A percentile compares a stretch with the other conserved stretches of the same genome.
Conservation (phyloP, 2,888 invertebrate species). For the Elegia similella region DNA sequence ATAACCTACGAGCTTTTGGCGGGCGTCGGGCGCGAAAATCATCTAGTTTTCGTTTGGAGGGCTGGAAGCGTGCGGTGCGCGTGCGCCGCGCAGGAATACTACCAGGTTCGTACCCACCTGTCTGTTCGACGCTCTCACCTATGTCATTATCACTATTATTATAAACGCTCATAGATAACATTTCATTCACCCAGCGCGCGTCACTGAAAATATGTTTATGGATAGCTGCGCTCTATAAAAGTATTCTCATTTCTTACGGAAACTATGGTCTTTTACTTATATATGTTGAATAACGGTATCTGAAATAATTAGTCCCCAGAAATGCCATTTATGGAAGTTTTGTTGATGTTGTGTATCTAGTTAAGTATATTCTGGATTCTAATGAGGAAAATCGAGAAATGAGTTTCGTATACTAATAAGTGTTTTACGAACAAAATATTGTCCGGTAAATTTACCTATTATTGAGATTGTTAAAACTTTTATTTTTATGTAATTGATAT, state of each 20-base stretch:
- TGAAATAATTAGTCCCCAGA: too few species aligned
- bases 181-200: constrained; percentile 42
- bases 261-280: too few species aligned
- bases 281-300: too few species aligned
- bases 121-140: constrained; percentile 32
- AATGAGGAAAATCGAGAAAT: too few species aligned
- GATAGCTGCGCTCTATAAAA: neutral
- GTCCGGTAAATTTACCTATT: neutral
- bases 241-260: too few species aligned
- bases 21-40: constrained; percentile 42
- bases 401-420: too few species aligned
- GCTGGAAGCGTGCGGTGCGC: constrained; percentile 70
- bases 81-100: constrained; percentile 59
- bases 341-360: too few species aligned
- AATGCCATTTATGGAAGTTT: too few species aligned
- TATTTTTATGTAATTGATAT: constrained; percentile 4
- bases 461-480: neutral
- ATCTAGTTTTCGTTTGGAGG: constrained; percentile 62
- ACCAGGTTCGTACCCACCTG: constrained; percentile 73
- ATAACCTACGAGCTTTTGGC: constrained; percentile 55
- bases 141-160: constrained; percentile 77
- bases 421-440: too few species aligned
- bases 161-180: constrained; percentile 61
- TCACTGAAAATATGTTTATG: neutral
- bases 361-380: too few species aligned